Conservation (phyloP, 2,888 invertebrate species). For the Abscondita cerata region DNA sequence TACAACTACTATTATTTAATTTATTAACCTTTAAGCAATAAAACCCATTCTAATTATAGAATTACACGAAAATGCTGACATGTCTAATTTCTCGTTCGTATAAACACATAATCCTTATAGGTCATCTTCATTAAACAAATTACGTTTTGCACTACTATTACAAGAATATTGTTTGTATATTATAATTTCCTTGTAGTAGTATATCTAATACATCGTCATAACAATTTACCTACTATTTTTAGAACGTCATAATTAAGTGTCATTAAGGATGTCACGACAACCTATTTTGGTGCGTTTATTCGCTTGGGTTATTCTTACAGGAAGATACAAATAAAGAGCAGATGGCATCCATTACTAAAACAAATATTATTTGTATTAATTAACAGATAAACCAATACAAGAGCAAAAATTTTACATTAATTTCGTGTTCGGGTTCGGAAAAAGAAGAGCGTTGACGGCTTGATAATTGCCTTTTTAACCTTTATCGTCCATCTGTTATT, state of each 20-base stretch:
- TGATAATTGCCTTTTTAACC: conserved; percentile 27
- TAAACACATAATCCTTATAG: too few species aligned
- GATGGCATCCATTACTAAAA: conserved; percentile 35
- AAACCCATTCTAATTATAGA: too few species aligned
- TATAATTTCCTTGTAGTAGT: too few species aligned
- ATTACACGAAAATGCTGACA: too few species aligned
- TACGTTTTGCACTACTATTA: too few species aligned
- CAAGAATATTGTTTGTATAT: too few species aligned
- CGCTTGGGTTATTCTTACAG: neutral
- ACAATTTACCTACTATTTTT: neutral
- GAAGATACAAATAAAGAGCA: conserved; percentile 19
- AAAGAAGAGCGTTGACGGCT: conserved; percentile 27
- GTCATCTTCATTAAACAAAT: too few species aligned
- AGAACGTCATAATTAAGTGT: conserved; percentile 8
- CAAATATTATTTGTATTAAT: conserved; percentile 40
- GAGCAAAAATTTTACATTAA: conserved; percentile 30
- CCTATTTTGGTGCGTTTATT: neutral
- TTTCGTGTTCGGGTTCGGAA: conserved; percentile 22
- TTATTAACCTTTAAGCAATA: too few species aligned
- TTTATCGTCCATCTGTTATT: conserved; percentile 27
- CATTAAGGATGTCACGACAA: conserved; percentile 15
- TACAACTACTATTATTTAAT: too few species aligned
- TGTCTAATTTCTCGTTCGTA: too few species aligned
- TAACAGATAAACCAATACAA: conserved; percentile 39
- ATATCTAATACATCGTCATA: too few species aligned